Percentiles rank a stretch among this genome's conserved stretches.
Conservation (phyloP, 2,888 invertebrate genomes). For the Drosophila nigricruria region DNA sequence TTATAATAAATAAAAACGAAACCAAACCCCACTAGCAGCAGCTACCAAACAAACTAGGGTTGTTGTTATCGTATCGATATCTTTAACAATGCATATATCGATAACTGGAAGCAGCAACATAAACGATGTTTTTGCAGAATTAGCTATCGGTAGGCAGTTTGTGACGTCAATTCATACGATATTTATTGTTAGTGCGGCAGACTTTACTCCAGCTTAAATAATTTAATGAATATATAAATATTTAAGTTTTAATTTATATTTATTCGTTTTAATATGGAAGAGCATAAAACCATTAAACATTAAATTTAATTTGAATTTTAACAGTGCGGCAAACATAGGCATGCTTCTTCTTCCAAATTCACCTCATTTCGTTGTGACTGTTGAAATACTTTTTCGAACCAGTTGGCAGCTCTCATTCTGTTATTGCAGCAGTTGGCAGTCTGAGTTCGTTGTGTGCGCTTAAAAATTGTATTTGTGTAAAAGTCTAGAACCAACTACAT, state of each 20-base stretch:
- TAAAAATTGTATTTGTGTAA: conserved; percentile 27
- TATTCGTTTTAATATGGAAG: neutral
- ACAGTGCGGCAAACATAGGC: neutral
- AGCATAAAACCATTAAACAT: neutral
- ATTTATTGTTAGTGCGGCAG: too few relatives aligned
- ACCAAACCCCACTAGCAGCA: conserved; percentile 65
- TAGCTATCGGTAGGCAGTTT: neutral
- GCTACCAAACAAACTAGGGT: conserved; percentile 65
- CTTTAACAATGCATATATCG: conserved; percentile 16
- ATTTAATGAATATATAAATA: too few relatives aligned
- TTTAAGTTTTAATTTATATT: too few relatives aligned
- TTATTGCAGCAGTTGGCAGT: conserved; percentile 26
- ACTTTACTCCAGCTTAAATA: too few relatives aligned
- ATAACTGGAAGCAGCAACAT: neutral
- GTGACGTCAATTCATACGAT: neutral
- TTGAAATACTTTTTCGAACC: neutral
- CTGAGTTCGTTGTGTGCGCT: conserved; percentile 41
- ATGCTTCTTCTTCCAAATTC: neutral
- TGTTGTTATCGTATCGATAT: conserved; percentile 59
- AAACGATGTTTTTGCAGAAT: conserved; percentile 12
- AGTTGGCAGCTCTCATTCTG: conserved; percentile 14
- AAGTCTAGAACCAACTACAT: conserved; percentile 36
- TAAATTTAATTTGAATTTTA: neutral
- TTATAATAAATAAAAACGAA: conserved; percentile 77
- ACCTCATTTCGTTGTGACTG: neutral